Evolutionary conservation across 92 coral and sea anemone species (phyloP).

Genomic region (Zoanthus sansibaricus): DNA sequence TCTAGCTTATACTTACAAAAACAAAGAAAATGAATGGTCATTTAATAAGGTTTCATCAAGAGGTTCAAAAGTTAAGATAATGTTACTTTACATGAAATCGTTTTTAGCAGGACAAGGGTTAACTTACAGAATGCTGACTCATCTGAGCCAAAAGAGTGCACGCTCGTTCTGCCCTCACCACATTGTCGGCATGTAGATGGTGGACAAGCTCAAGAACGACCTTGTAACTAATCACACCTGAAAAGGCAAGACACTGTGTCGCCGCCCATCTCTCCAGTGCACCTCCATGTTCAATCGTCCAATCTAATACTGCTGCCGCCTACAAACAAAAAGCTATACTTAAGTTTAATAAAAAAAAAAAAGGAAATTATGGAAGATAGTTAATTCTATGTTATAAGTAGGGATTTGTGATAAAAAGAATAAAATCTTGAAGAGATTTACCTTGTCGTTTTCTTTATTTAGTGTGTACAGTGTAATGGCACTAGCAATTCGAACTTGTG

Average conservation of each 20-base stretch:
- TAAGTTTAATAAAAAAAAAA: neutral
- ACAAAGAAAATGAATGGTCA: no score
- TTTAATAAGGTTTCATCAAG: no score
- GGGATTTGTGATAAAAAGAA: neutral
- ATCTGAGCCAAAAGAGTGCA: conserved; percentile 82
- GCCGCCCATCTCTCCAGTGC: conserved; percentile 97
- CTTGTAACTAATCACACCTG: conserved; percentile 80
- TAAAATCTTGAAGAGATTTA: neutral
- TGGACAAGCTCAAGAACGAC: conserved; percentile 85
- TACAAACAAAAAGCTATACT: conserved; percentile 2
- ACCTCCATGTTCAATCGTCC: conserved; percentile 94
- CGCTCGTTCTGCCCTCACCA: conserved; percentile 88
- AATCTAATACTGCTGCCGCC: conserved; percentile 80
- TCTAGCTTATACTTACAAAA: no score
- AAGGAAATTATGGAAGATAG: neutral
- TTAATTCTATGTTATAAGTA: neutral
- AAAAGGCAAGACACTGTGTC: conserved; percentile 89
- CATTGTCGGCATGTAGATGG: conserved; percentile 85
- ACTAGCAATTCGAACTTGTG: conserved; percentile 94
- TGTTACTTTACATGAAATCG: no score
- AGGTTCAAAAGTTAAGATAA: no score
- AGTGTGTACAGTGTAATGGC: conserved; percentile 89
- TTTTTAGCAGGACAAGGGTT: no score
- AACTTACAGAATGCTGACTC: conserved; percentile 90
- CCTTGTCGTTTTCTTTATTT: conserved; percentile 78